These are phyloP conservation scores for Cylindroiulus punctatus DNA, from an alignment of 2,888 invertebrate species.

Conservation along the genomic window DNA sequence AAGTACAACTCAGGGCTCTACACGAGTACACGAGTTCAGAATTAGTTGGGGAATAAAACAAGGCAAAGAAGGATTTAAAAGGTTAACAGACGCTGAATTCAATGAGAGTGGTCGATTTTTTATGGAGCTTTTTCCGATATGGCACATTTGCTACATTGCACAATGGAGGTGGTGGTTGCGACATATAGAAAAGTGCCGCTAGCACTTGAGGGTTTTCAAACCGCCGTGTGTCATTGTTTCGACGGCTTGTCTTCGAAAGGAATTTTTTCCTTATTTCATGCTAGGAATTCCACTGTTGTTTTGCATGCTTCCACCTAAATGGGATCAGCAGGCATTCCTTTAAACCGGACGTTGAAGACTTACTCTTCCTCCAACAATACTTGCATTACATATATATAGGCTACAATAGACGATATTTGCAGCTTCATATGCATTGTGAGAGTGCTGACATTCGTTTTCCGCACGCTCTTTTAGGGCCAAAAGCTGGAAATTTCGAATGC, in stretches of 20 bases:
- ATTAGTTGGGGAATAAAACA: neutral
- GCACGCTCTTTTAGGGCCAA: neutral
- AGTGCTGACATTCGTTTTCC: neutral
- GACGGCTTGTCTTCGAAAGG: neutral
- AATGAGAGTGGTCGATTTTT: neutral
- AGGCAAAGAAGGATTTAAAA: neutral
- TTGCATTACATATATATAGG: neutral
- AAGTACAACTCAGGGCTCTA: neutral
- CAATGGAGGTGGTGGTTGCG: neutral
- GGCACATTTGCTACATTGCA: neutral
- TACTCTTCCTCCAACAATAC: neutral
- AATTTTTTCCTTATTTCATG: neutral
- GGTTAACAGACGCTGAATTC: neutral
- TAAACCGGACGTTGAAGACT: neutral
- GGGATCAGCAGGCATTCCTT: constrained; percentile 5
- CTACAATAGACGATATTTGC: neutral
- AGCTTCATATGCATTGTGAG: neutral
- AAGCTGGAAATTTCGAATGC: neutral
- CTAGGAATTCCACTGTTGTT: constrained; percentile 2
- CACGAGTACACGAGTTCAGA: constrained; percentile 20
- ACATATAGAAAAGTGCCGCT: neutral
- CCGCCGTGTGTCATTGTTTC: neutral
- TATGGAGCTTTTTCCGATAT: neutral
- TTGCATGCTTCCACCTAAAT: neutral
- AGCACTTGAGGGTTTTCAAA: constrained; percentile 5